phyloP scores from a whole-genome alignment of 1,140 invertebrate species.

The Dreissena polymorpha region DNA sequence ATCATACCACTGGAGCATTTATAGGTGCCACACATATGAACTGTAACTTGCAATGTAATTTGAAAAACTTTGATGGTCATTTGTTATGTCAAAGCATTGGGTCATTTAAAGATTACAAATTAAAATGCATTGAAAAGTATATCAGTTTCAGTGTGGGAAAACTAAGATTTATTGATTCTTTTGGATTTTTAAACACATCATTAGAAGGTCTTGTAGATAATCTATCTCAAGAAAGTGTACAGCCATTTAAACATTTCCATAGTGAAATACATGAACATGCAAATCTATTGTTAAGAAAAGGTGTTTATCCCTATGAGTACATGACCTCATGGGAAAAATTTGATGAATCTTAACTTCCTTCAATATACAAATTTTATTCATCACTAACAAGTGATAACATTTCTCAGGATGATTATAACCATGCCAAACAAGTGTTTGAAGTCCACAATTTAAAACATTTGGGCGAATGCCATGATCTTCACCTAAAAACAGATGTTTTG shows the following conservation, averaged over 20 bases:
- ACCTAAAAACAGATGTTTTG: constrained; percentile 56
- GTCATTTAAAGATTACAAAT: constrained; percentile 60
- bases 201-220: constrained; percentile 33
- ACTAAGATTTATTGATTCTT: constrained; percentile 51
- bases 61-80: constrained; percentile 76
- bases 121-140: constrained; percentile 75
- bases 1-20: constrained; percentile 45
- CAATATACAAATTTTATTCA: constrained; percentile 32
- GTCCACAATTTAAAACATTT: constrained; percentile 17
- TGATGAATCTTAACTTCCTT: constrained; percentile 23
- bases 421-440: constrained; percentile 49
- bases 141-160: constrained; percentile 52
- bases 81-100: constrained; percentile 72
- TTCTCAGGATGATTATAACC: constrained; percentile 46
- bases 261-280: constrained; percentile 16
- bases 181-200: constrained; percentile 36
- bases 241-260: constrained; percentile 32
- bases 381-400: constrained; percentile 21
- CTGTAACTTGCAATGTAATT: constrained; percentile 59
- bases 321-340: constrained; percentile 42
- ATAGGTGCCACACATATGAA: constrained; percentile 42
- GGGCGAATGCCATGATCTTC: constrained; percentile 53
- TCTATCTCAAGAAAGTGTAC: constrained; percentile 36
- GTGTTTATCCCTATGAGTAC: constrained; percentile 51
- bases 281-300: constrained; percentile 41